A percentile compares a stretch with the other conserved stretches of the same genome.
Evolutionary conservation across 2,113 vertebrate genomes (phyloP).

Genomic region (Centrocercus urophasianus): DNA sequence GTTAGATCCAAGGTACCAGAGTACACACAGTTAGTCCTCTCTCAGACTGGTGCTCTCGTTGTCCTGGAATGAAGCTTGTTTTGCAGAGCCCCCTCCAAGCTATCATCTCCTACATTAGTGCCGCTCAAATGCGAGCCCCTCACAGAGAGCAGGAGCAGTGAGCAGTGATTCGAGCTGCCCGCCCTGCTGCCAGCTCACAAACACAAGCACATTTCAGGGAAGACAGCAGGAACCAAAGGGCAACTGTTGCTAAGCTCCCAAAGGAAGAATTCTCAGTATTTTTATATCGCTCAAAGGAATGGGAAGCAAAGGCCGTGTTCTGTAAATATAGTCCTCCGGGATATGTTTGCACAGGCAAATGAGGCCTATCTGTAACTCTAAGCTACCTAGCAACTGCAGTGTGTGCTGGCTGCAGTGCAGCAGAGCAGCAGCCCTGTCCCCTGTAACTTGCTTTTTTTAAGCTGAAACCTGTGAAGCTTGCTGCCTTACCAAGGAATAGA

Average conservation of each 20-base stretch:
- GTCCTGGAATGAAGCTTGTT: not conserved
- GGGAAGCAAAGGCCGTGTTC: slow-evolving; percentile 49
- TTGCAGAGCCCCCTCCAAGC: not conserved
- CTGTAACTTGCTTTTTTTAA: not conserved
- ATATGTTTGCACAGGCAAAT: slow-evolving; percentile 54
- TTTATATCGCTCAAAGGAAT: slow-evolving; percentile 9
- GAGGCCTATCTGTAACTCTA: slow-evolving; percentile 22
- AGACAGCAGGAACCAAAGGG: not conserved
- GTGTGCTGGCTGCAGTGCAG: fast-evolving
- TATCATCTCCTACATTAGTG: not conserved
- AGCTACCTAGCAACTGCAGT: not conserved
- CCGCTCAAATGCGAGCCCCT: not conserved
- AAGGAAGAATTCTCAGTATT: slow-evolving; percentile 53
- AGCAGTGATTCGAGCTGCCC: not conserved
- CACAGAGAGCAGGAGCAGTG: fast-evolving
- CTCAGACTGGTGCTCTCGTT: fast-evolving
- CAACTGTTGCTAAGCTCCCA: slow-evolving; percentile 50
- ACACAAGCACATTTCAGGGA: not conserved
- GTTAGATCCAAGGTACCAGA: fast-evolving
- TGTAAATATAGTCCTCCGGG: slow-evolving; percentile 33
- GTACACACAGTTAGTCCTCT: not conserved
- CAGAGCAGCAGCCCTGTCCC: not conserved
- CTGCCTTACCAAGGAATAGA: not conserved
- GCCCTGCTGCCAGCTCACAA: fast-evolving
- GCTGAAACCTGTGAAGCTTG: not conserved